Evolutionary conservation across 2,113 vertebrate species (phyloP).

Genomic region (Erythrocebus patas): DNA sequence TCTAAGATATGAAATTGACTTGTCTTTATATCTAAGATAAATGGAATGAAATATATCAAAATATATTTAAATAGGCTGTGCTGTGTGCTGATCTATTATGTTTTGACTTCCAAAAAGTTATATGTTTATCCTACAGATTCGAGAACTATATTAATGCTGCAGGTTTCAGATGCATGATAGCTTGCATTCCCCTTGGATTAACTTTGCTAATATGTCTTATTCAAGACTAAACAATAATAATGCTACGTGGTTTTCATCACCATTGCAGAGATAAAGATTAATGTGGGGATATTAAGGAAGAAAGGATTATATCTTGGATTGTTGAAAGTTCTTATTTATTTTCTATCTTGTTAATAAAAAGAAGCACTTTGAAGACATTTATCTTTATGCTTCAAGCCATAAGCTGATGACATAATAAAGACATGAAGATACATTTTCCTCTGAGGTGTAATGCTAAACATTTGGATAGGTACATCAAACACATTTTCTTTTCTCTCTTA

Average conservation of each 20-base stretch:
- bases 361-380: slow-evolving; percentile 56
- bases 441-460: slow-evolving; percentile 27
- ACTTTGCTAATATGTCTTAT: slow-evolving; percentile 59
- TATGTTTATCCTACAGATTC: slow-evolving; percentile 43
- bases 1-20: slow-evolving; percentile 53
- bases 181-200: slow-evolving; percentile 20
- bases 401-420: slow-evolving; percentile 57
- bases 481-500: slow-evolving; percentile 47
- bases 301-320: slow-evolving; percentile 45
- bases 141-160: slow-evolving; percentile 23
- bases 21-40: slow-evolving; percentile 54
- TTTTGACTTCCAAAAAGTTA: slow-evolving; percentile 56
- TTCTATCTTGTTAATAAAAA: slow-evolving; percentile 69
- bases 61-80: slow-evolving; percentile 36
- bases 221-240: slow-evolving; percentile 40
- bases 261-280: slow-evolving; percentile 65
- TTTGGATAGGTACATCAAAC: slow-evolving; percentile 52
- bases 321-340: slow-evolving; percentile 71
- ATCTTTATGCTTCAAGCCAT: slow-evolving; percentile 54
- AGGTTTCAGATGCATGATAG: not conserved
- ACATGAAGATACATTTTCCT: slow-evolving; percentile 49
- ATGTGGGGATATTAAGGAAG: slow-evolving; percentile 42
- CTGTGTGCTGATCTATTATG: slow-evolving; percentile 55
- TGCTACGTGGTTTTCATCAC: slow-evolving; percentile 36
- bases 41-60: slow-evolving; percentile 52